Evolutionary conservation across 2,113 vertebrate genomes (phyloP).

Genomic region (Phylloscopus whistleri): DNA sequence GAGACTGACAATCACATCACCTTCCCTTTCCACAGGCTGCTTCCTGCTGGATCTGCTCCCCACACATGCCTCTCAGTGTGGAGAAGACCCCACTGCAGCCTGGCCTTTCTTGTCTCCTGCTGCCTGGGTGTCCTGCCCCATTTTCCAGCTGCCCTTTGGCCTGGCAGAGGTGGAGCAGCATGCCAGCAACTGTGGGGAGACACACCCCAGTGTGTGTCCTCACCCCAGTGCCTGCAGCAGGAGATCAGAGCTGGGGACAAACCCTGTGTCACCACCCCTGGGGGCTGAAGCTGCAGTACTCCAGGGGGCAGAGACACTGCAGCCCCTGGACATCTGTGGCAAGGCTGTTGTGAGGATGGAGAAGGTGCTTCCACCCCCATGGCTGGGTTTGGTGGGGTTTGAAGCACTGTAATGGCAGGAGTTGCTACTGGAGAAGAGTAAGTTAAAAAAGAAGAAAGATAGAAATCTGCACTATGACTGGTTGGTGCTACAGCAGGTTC

Average conservation of each 20-base stretch:
- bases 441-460: not conserved
- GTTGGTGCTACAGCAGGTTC: not conserved
- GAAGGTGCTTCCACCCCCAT: too few species aligned
- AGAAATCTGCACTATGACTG: not conserved
- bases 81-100: too few species aligned
- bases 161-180: conserved; percentile 2
- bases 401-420: not conserved
- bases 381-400: too few species aligned
- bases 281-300: not conserved
- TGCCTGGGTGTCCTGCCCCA: too few species aligned
- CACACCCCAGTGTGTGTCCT: not conserved
- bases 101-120: too few species aligned
- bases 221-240: not conserved
- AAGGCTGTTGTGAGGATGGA: not conserved
- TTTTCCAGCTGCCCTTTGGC: too few species aligned
- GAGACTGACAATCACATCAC: too few species aligned
- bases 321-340: not conserved
- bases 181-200: conserved; percentile 73
- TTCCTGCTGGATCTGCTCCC: too few species aligned
- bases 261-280: not conserved
- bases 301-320: too few species aligned
- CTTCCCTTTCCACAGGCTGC: too few species aligned
- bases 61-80: too few species aligned
- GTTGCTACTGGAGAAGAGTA: not conserved
- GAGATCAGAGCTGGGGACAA: not conserved